A percentile compares a stretch with the other conserved stretches of the same genome.
phyloP scores from a whole-genome alignment of 2,888 invertebrate genomes.

The Drosophila yooni region DNA sequence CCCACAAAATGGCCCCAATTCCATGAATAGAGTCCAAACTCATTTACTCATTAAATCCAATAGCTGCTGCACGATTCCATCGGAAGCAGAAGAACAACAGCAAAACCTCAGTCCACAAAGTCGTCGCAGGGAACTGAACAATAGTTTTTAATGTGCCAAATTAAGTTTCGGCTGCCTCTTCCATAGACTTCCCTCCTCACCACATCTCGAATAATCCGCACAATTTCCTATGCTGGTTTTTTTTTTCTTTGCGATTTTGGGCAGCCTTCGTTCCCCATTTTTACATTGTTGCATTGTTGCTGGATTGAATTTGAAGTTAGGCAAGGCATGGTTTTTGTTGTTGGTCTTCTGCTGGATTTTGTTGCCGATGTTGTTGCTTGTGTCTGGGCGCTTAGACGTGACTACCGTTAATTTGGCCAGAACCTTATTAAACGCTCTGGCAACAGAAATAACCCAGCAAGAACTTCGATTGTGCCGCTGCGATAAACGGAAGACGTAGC shows the following conservation, averaged over 20 bases:
- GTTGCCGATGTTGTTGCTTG: slow-evolving; percentile 45
- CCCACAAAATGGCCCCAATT: slow-evolving; percentile 45
- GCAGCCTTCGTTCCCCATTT: background rate
- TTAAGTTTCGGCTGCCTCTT: slow-evolving; percentile 62
- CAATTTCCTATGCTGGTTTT: slow-evolving; percentile 35
- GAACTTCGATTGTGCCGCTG: slow-evolving; percentile 49
- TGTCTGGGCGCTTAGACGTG: slow-evolving; percentile 65
- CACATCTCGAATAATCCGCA: slow-evolving; percentile 49
- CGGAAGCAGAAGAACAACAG: slow-evolving; percentile 3
- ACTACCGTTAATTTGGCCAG: slow-evolving; percentile 77
- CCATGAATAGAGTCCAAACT: slow-evolving; percentile 26
- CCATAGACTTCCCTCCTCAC: slow-evolving; percentile 1
- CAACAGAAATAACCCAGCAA: slow-evolving; percentile 32
- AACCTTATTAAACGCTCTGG: slow-evolving; percentile 62
- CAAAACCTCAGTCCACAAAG: slow-evolving; percentile 11
- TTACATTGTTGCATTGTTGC: slow-evolving; percentile 40
- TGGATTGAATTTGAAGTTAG: slow-evolving; percentile 60
- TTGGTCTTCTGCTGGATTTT: slow-evolving; percentile 12
- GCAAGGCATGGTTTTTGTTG: slow-evolving; percentile 51
- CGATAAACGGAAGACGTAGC: slow-evolving; percentile 42
- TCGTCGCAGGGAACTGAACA: slow-evolving; percentile 46
- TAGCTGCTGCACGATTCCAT: slow-evolving; percentile 55
- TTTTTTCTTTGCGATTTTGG: slow-evolving; percentile 22
- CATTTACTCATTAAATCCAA: slow-evolving; percentile 70
- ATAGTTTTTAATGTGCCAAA: slow-evolving; percentile 78